Evolutionary conservation across 2,888 invertebrate genomes (phyloP).

Genomic region (Acronicta psi): DNA sequence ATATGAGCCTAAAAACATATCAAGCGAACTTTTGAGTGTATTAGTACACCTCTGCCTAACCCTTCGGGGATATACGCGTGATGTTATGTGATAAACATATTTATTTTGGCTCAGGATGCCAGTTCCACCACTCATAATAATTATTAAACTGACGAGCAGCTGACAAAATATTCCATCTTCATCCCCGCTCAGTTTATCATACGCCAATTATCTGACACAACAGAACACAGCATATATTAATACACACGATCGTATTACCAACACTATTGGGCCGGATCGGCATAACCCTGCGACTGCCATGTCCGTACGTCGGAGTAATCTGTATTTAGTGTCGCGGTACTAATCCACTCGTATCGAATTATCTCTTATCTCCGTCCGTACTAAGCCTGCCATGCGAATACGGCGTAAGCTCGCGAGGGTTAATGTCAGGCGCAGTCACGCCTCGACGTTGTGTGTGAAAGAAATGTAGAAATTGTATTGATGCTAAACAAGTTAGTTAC

Average conservation of each 20-base stretch:
- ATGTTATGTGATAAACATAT: too few species aligned
- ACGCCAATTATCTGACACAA: slow-evolving; percentile 29
- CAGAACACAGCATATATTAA: slow-evolving; percentile 40
- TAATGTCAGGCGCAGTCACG: slow-evolving; percentile 38
- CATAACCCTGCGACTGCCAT: slow-evolving; percentile 42
- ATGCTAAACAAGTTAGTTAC: too few species aligned
- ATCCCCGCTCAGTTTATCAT: slow-evolving; percentile 12
- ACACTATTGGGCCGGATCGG: slow-evolving; percentile 37
- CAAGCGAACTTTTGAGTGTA: too few species aligned
- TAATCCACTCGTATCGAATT: slow-evolving; percentile 61
- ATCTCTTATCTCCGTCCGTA: slow-evolving; percentile 60
- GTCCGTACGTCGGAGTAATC: slow-evolving; percentile 64
- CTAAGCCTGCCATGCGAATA: slow-evolving; percentile 48
- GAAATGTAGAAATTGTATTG: slow-evolving; percentile 7
- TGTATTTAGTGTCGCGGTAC: slow-evolving; percentile 61
- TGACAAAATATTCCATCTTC: slow-evolving; percentile 29
- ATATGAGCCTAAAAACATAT: too few species aligned
- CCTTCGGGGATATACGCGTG: too few species aligned
- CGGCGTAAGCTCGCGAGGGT: slow-evolving; percentile 44
- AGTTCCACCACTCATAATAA: slow-evolving; percentile 8
- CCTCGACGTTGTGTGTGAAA: slow-evolving; percentile 20
- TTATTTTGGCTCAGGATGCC: neutral
- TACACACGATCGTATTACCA: slow-evolving; percentile 46
- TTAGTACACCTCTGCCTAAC: too few species aligned
- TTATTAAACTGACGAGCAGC: slow-evolving; percentile 31